Conservation (phyloP, 2,797 vertebrate genomes). For the Neostethus bicornis region DNA sequence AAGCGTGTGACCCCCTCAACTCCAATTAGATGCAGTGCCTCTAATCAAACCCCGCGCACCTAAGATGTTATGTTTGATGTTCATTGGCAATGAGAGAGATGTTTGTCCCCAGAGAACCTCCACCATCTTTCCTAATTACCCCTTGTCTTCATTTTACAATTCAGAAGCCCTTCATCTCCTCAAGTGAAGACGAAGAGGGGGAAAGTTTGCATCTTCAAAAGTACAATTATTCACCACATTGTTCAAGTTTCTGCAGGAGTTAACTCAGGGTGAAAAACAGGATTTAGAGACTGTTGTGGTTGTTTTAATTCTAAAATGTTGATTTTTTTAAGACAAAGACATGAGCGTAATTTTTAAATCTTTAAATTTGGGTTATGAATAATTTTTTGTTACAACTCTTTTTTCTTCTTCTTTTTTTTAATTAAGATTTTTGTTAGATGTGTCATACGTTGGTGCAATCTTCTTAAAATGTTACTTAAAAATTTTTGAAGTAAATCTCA, state of each 20-base stretch:
- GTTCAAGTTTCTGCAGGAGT: slow-evolving; percentile 31
- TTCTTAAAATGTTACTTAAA: too few relatives aligned
- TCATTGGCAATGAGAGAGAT: slow-evolving; percentile 38
- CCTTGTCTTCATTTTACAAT: slow-evolving; percentile 47
- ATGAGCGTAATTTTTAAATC: neutral
- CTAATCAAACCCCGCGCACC: slow-evolving; percentile 34
- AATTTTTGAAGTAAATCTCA: too few relatives aligned
- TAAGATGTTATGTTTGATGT: slow-evolving; percentile 19
- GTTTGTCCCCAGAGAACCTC: slow-evolving; percentile 42
- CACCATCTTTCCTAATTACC: slow-evolving; percentile 67
- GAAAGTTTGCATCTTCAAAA: slow-evolving; percentile 27
- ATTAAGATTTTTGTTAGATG: too few relatives aligned
- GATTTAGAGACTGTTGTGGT: neutral
- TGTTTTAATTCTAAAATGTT: neutral
- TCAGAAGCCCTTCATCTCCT: slow-evolving; percentile 34
- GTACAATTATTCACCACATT: slow-evolving; percentile 42
- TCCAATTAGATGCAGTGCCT: slow-evolving; percentile 51
- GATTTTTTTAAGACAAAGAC: neutral
- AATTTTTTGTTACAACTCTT: too few relatives aligned
- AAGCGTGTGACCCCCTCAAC: slow-evolving; percentile 47
- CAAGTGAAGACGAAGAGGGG: slow-evolving; percentile 29
- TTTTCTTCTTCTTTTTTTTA: too few relatives aligned
- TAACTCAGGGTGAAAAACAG: neutral
- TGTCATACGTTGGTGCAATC: too few relatives aligned
- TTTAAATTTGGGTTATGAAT: too few relatives aligned